Conservation (phyloP, 2,113 vertebrate genomes). For the Cygnus atratus region DNA sequence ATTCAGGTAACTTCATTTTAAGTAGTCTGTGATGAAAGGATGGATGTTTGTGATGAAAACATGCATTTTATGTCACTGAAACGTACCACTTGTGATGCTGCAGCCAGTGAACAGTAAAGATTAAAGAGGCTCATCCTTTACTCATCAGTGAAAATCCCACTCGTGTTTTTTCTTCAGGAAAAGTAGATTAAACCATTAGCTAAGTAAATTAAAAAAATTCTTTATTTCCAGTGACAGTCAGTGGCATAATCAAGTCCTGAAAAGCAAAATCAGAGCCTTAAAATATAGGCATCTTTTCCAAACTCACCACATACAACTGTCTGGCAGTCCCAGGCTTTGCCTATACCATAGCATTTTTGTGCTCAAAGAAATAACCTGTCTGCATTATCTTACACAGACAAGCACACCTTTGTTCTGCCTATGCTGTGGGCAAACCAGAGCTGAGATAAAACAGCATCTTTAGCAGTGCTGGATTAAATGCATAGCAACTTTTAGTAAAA, state of each 20-base stretch:
- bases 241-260: not conserved
- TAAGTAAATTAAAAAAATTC: not conserved
- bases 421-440: not conserved
- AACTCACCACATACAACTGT: not conserved
- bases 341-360: not conserved
- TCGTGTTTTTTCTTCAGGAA: not conserved
- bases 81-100: not conserved
- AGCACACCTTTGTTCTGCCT: not conserved
- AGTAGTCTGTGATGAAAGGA: not conserved
- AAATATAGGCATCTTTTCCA: not conserved
- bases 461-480: not conserved
- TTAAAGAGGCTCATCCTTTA: not conserved
- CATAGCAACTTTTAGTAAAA: not conserved
- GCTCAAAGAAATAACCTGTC: not conserved
- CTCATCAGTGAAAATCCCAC: not conserved
- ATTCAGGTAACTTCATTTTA: slow-evolving; percentile 76
- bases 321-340: not conserved
- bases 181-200: not conserved
- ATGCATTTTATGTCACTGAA: not conserved
- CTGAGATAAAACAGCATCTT: not conserved
- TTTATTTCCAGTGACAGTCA: not conserved
- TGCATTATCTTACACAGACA: not conserved
- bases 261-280: not conserved
- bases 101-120: not conserved
- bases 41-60: not conserved